These are phyloP conservation scores for Ruditapes philippinarum DNA, from an alignment of 1,140 invertebrate species.

Conservation along the genomic window DNA sequence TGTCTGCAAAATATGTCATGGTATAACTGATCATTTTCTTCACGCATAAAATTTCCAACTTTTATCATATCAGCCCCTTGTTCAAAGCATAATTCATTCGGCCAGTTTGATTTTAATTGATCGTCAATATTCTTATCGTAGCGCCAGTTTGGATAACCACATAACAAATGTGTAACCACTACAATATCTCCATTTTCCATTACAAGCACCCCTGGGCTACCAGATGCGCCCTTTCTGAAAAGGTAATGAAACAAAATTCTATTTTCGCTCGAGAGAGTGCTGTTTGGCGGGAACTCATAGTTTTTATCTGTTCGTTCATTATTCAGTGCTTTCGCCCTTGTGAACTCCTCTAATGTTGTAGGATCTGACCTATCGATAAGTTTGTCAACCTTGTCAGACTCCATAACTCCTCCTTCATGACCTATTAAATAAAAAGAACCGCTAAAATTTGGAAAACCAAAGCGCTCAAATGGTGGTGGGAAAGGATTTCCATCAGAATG, in stretches of 20 bases:
- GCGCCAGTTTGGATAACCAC: constrained; percentile 47
- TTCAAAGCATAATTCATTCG: constrained; percentile 28
- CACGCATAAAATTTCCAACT: neutral
- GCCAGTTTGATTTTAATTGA: neutral
- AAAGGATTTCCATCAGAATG: neutral
- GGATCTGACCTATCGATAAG: neutral
- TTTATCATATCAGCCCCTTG: constrained; percentile 17
- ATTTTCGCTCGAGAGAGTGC: neutral
- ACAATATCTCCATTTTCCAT: neutral
- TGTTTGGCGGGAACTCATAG: constrained; percentile 2
- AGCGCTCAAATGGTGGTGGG: constrained; percentile 10
- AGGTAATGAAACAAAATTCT: constrained; percentile 38
- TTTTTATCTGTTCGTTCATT: neutral
- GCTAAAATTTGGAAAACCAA: neutral
- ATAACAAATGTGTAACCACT: constrained; percentile 44
- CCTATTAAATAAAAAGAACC: neutral
- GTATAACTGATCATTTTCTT: neutral
- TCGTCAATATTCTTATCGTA: neutral
- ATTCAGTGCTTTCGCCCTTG: neutral
- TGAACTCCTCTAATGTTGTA: neutral
- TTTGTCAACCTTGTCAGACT: neutral
- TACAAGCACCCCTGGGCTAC: constrained; percentile 10
- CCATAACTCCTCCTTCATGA: constrained; percentile 3
- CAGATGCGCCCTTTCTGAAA: constrained; percentile 19
- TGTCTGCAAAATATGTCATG: neutral